Percentiles rank a stretch among this genome's conserved stretches.
Evolutionary conservation across 2,797 vertebrate species (phyloP).

Genomic region (Semaprochilodus insignis): DNA sequence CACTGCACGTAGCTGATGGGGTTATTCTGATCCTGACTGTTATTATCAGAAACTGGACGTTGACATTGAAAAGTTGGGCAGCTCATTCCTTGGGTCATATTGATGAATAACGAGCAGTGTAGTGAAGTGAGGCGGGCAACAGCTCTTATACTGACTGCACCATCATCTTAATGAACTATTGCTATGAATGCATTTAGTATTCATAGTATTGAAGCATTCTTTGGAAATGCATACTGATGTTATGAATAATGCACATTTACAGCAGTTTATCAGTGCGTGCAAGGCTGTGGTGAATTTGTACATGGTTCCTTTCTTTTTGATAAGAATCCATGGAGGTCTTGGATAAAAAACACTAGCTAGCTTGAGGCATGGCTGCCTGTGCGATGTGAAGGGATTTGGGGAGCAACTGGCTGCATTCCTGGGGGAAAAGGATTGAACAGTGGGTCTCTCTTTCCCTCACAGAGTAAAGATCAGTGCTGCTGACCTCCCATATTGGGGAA

Average conservation of each 20-base stretch:
- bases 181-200: background rate
- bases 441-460: background rate
- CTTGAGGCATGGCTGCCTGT: background rate
- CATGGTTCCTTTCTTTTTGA: background rate
- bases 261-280: background rate
- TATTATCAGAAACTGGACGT: background rate
- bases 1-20: slow-evolving; percentile 12
- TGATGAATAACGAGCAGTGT: background rate
- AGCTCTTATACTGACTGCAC: background rate
- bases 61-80: slow-evolving; percentile 2
- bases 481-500: background rate
- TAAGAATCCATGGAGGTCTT: slow-evolving; percentile 2
- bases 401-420: background rate
- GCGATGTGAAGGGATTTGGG: background rate
- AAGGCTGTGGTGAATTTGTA: background rate
- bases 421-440: background rate
- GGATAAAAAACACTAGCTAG: no score
- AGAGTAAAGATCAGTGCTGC: background rate
- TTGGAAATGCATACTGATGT: background rate
- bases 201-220: background rate
- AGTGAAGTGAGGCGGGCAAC: background rate
- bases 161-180: background rate
- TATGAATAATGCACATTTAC: background rate
- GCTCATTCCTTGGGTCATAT: slow-evolving; percentile 3
- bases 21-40: slow-evolving; percentile 14